phyloP scores from a whole-genome alignment of 2,797 vertebrate species.

The Halcyon leucocephala region DNA sequence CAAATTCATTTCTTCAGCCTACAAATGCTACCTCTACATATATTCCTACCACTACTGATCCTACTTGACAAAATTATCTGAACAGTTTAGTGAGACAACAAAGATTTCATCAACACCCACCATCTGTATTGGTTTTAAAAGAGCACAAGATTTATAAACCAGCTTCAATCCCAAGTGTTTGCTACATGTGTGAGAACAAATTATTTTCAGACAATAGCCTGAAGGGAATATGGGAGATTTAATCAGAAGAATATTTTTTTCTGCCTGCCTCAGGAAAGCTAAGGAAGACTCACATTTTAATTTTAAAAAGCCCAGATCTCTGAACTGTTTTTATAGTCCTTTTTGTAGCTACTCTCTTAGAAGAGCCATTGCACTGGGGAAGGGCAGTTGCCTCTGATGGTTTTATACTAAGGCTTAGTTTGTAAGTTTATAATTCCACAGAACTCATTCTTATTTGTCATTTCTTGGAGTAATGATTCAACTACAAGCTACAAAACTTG shows the following conservation, averaged over 20 bases:
- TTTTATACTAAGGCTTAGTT: neutral
- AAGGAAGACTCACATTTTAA: neutral
- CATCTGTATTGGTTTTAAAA: slow-evolving; percentile 2
- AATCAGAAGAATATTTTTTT: neutral
- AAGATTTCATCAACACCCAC: slow-evolving; percentile 22
- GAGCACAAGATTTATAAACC: slow-evolving; percentile 25
- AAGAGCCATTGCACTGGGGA: neutral
- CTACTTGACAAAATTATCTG: slow-evolving; percentile 11
- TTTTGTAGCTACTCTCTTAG: neutral
- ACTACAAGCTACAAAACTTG: neutral
- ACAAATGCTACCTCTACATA: neutral
- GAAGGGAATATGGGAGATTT: neutral
- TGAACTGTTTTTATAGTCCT: neutral
- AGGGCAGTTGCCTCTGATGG: neutral
- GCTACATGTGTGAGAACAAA: slow-evolving; percentile 1
- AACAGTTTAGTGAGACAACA: slow-evolving; percentile 49
- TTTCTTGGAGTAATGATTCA: neutral
- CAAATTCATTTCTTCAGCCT: slow-evolving; percentile 17
- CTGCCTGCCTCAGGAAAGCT: neutral
- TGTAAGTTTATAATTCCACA: neutral
- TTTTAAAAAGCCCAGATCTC: neutral
- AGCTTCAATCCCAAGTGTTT: neutral
- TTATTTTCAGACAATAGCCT: slow-evolving; percentile 23
- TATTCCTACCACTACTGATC: neutral
- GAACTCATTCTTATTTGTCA: neutral